Evolutionary conservation across 2,797 vertebrate genomes (phyloP), one percentile per base, ranked within the genome.

Genomic region (Arnoldichthys spilopterus): DNA sequence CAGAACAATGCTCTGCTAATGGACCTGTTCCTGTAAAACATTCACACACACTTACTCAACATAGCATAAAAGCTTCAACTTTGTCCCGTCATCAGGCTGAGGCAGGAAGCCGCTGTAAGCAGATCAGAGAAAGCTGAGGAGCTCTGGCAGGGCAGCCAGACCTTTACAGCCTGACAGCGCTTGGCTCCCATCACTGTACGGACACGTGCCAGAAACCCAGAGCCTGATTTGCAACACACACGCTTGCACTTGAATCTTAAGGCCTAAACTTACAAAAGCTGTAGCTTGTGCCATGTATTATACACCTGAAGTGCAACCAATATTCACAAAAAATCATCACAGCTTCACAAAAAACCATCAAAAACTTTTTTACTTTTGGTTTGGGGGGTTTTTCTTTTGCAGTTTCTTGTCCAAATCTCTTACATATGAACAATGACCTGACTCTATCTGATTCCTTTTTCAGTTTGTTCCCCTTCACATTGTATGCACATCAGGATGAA

Each of bases 1-100:
- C 4, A 83, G 74, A 85, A 85, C 84, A 85, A 85, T 85, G 62
- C 2, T 63, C 61, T 63, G 49, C 71, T 72, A 75, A 74, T 69
- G 68, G 22, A 72, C 45, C 82, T 82, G 75, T 85, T 83, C 67
- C 82, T 83, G 82, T 83, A 77, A 78, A 59, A 71, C 58, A 32
- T 58, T 40, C 56, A 76, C 71, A 76, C 71, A 67, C 24, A 70
- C 56, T 62, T 22, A 24, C 34, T 22, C 49, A 30, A 20, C 64
- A 43, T 6, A 71, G 66, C 47, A 63, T 63, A 75, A 34, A 49
- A 71, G 34, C 62, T n/a, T 28, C 71, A 34, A 16, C 43, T 24
- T 15, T 66, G 49, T 56, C 49, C 47, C 45, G 28, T 73, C 54
- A 73, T 58, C 63, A 51, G 62, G 53, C 26, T 58, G 26, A 45